Conservation (phyloP, 2,113 vertebrate genomes). For the Ochotona princeps region DNA sequence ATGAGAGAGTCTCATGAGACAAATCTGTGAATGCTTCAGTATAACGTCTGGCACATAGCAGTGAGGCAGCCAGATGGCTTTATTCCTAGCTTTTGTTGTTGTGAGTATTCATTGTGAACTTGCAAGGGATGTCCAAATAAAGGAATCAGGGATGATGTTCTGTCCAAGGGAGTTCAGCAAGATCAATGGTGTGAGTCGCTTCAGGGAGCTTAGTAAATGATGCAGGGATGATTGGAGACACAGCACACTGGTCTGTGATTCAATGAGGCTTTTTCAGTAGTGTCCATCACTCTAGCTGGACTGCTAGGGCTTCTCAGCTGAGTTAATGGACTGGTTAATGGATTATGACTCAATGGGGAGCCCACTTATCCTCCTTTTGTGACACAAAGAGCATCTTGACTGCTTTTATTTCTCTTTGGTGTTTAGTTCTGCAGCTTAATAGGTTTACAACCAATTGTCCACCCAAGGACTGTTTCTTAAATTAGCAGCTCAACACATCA, state of each 20-base stretch:
- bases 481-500: conserved; percentile 10
- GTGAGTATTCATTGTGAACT: not conserved
- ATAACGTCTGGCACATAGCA: not conserved
- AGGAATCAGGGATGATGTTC: not conserved
- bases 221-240: not conserved
- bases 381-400: conserved; percentile 50
- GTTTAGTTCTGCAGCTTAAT: conserved; percentile 57
- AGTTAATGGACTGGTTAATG: conserved; percentile 7
- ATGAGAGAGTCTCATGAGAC: not conserved
- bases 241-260: not conserved
- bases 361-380: conserved; percentile 54
- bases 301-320: not conserved
- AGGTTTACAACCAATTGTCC: conserved; percentile 53
- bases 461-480: not conserved
- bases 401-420: conserved; percentile 60
- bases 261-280: not conserved
- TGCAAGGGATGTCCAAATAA: not conserved
- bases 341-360: conserved; percentile 36
- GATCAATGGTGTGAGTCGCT: not conserved
- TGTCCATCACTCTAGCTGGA: not conserved
- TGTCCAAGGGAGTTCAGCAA: not conserved
- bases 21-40: not conserved
- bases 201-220: not conserved
- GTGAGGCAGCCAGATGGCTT: not conserved
- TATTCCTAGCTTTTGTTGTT: not conserved